Evolutionary conservation across 2,113 vertebrate genomes (phyloP), one percentile per base, ranked within the genome.

Genomic region (Pontoporia blainvillei): DNA sequence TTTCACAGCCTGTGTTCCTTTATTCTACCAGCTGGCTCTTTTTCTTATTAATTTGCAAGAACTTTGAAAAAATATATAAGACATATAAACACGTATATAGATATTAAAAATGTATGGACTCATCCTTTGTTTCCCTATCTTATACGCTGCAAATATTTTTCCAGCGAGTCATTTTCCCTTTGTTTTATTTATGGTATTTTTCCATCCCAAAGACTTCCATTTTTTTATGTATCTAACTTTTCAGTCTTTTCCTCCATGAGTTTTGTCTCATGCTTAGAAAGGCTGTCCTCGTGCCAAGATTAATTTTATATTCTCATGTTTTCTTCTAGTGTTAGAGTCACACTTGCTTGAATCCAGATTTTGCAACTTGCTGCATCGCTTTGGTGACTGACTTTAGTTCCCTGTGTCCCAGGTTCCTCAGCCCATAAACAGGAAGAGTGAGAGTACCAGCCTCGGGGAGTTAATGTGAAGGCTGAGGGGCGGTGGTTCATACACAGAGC

Each of bases 211-310:
- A 69, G 36, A 91, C 44, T 59, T 62, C 15, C 18, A 21, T 52
- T 89, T 94, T 94, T 94, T 67, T 84, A 41, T 20, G 25, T 8
- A 54, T 39, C 82, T 88, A 84, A 92, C 75, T 96, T 91, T 73
- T 84, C 84, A 25, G 52, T 64, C 84, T 83, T 91, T 88, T 72
- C 67, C 75, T 84, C 66, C 75, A 10, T 93, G 88, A 41, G 85
- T 90, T 96, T 82, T 73, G 61, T 86, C 91, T 93, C 62, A 59
- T 97, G 95, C 96, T 93, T 94, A 79, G 95, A 97, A 96, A 97
- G 96, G 79, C 96, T 69, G 78, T 89, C 72, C 57, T 64, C 1
- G 0, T 89, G 93, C 96, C 96, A 96, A 95, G 93, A 94, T 87
- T 69, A 41, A 78, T 89, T 93, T 91, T 54, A 71, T 71, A 39